A percentile compares a stretch with the other conserved stretches of the same genome.
Conservation (phyloP, 2,797 vertebrate species). For the Distichodus sexfasciatus region DNA sequence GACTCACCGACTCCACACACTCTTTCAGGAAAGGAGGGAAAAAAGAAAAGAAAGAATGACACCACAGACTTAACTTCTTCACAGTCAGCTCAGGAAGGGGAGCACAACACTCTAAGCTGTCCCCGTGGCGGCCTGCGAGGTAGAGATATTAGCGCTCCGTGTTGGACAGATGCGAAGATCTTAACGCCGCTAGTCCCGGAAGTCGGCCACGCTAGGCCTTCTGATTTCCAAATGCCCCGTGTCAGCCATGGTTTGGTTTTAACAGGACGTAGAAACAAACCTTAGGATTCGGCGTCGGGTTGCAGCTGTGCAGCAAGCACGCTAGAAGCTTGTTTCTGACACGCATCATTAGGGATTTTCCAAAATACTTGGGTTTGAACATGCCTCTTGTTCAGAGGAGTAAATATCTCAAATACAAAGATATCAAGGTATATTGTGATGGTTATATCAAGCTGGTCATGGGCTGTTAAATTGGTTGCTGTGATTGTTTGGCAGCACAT, state of each 20-base stretch:
- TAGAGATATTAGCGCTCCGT: constrained; percentile 75
- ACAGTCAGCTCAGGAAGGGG: constrained; percentile 69
- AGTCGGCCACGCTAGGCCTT: constrained; percentile 12
- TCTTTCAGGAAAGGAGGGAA: constrained; percentile 45
- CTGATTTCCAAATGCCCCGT: constrained; percentile 15
- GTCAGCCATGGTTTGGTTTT: constrained; percentile 18
- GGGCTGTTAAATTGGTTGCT: too few species aligned
- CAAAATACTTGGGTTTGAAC: constrained; percentile 3
- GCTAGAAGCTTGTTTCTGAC: constrained; percentile 11
- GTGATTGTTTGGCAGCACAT: too few species aligned
- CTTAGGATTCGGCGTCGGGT: constrained; percentile 11
- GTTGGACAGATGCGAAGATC: constrained; percentile 71
- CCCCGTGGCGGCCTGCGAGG: constrained; percentile 69
- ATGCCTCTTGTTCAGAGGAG: not conserved
- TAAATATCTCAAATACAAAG: not conserved
- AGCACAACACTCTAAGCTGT: constrained; percentile 51
- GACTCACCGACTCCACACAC: constrained; percentile 67
- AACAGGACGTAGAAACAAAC: constrained; percentile 17
- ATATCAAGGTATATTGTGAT: too few species aligned
- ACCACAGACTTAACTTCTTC: constrained; percentile 80
- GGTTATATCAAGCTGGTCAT: too few species aligned
- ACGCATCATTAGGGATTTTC: constrained; percentile 29
- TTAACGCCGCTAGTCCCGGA: constrained; percentile 50
- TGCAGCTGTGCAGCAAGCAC: not conserved
- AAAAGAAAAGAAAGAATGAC: constrained; percentile 66